These are phyloP conservation scores for Xiphydria camelus DNA, from an alignment of 2,888 invertebrate species.

Conservation along the genomic window DNA sequence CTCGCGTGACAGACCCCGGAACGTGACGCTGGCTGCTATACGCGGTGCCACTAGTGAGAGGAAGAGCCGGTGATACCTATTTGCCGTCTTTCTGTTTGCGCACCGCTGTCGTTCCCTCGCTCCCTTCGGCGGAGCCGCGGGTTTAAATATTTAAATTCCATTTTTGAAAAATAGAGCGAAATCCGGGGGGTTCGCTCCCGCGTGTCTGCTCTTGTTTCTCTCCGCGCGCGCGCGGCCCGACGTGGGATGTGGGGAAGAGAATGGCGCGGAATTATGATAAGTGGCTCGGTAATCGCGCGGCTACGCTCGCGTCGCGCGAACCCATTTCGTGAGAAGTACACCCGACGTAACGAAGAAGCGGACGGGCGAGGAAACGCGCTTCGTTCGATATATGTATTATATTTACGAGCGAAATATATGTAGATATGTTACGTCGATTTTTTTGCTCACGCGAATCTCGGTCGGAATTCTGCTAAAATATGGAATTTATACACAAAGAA, in stretches of 20 bases:
- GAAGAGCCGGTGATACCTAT: constrained; percentile 41
- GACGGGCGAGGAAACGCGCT: constrained; percentile 9
- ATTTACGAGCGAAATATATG: too few relatives aligned
- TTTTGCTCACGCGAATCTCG: too few relatives aligned
- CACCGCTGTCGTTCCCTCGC: constrained; percentile 28
- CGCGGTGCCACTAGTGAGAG: too few relatives aligned
- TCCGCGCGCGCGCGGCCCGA: neutral
- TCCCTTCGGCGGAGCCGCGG: constrained; percentile 4
- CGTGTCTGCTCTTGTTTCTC: neutral
- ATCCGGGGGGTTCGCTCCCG: neutral
- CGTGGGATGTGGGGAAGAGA: neutral
- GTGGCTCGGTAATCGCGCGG: constrained; percentile 27
- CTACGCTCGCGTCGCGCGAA: constrained; percentile 17
- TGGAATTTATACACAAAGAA: too few relatives aligned
- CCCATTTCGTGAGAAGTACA: constrained; percentile 8
- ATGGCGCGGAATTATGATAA: constrained; percentile 27
- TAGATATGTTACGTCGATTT: too few relatives aligned
- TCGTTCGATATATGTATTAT: neutral
- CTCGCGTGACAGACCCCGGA: too few relatives aligned
- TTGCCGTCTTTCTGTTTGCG: constrained; percentile 41
- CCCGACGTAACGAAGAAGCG: neutral
- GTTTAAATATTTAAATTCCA: constrained; percentile 46
- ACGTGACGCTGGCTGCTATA: too few relatives aligned
- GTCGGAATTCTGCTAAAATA: too few relatives aligned
- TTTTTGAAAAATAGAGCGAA: constrained; percentile 32